phyloP scores from a whole-genome alignment of 2,888 invertebrate species.

The Candidula unifasciata region DNA sequence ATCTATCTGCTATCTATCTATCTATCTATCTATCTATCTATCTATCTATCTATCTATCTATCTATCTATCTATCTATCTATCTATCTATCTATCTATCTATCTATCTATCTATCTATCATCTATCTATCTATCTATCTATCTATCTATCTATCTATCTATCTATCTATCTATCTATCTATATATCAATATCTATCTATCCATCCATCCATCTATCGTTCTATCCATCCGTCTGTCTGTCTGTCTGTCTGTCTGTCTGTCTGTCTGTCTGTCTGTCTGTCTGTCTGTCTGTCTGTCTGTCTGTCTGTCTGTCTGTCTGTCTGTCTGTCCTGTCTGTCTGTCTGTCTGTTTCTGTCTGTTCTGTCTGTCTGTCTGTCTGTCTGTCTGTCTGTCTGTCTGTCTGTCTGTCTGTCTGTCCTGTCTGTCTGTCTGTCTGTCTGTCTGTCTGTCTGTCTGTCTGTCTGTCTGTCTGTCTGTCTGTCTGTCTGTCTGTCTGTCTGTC shows the following conservation, averaged over 20 bases:
- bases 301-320: no score
- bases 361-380: neutral
- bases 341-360: no score
- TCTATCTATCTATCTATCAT: neutral
- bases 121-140: neutral
- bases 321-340: neutral
- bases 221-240: neutral
- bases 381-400: neutral
- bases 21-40: neutral
- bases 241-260: neutral
- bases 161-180: neutral
- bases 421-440: no score
- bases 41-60: neutral
- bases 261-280: neutral
- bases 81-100: neutral
- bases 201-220: conserved; percentile 20
- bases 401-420: no score
- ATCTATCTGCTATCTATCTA: neutral
- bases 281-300: neutral
- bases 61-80: neutral
- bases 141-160: neutral
- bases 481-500: no score
- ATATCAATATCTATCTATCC: neutral
- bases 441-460: neutral
- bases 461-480: no score